phyloP scores from a whole-genome alignment of 2,888 invertebrate genomes.

The Agrochola lychnidis region DNA sequence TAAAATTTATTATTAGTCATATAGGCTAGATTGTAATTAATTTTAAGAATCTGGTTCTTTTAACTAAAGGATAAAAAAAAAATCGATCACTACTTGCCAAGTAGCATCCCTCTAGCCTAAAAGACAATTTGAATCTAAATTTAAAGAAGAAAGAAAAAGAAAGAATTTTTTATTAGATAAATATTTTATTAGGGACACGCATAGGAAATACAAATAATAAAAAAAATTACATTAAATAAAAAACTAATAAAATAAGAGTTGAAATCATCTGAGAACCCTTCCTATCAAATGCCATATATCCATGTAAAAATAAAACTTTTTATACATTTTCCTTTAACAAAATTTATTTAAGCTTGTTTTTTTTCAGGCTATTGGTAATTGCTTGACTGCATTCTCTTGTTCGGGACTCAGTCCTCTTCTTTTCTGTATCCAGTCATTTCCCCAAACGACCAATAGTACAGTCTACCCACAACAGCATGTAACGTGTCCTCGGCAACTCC shows the following conservation, averaged over 20 bases:
- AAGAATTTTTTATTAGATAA: too few species aligned
- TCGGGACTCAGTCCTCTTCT: too few species aligned
- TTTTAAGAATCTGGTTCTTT: too few species aligned
- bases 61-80: too few species aligned
- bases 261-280: background rate
- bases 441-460: background rate
- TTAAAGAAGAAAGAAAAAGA: background rate
- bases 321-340: too few species aligned
- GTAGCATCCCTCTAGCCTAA: background rate
- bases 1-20: too few species aligned
- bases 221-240: background rate
- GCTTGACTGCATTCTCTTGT: too few species aligned
- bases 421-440: background rate
- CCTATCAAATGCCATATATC: background rate
- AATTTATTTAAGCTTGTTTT: background rate
- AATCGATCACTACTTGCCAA: too few species aligned
- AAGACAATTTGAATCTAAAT: background rate
- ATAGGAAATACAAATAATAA: background rate
- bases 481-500: constrained; percentile 70
- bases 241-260: background rate
- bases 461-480: constrained; percentile 47
- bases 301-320: too few species aligned
- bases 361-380: background rate
- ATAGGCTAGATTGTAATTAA: too few species aligned
- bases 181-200: background rate